A percentile compares a stretch with the other conserved stretches of the same genome.
These are phyloP conservation scores for Conopomorpha cramerella DNA, from an alignment of 1,140 invertebrate species.

Conservation along the genomic window DNA sequence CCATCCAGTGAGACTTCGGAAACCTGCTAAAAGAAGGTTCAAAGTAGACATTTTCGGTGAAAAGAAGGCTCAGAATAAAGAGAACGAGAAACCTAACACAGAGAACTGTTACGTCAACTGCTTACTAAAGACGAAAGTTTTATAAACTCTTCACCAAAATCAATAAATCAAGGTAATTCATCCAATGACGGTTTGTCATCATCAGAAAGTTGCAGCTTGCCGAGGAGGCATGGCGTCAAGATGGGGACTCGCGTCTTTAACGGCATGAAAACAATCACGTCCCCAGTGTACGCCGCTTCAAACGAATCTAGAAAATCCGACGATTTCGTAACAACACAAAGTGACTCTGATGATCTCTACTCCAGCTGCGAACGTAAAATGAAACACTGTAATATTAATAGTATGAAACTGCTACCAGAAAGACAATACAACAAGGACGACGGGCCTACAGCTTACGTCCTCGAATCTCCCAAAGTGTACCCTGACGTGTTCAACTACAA, in stretches of 20 bases:
- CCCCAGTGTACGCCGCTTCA: constrained; percentile 16
- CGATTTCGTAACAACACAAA: constrained; percentile 39
- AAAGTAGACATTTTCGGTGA: constrained; percentile 48
- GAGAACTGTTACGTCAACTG: constrained; percentile 34
- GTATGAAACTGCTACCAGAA: constrained; percentile 51
- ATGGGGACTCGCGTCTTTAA: constrained; percentile 72
- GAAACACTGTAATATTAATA: constrained; percentile 45
- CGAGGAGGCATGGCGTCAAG: constrained; percentile 69
- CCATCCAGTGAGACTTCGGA: constrained; percentile 26
- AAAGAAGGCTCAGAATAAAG: constrained; percentile 69
- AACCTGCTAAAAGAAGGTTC: constrained; percentile 33
- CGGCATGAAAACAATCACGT: constrained; percentile 34
- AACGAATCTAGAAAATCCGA: constrained; percentile 32
- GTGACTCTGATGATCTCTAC: constrained; percentile 52
- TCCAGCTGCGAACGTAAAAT: constrained; percentile 30
- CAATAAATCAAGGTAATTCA: constrained; percentile 22
- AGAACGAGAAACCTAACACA: constrained; percentile 69
- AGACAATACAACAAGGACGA: constrained; percentile 47
- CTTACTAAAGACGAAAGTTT: too few species aligned
- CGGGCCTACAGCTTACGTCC: constrained; percentile 42
- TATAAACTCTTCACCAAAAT: too few species aligned
- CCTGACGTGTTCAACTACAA: constrained; percentile 44
- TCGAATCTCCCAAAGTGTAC: constrained; percentile 54
- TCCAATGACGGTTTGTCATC: constrained; percentile 48
- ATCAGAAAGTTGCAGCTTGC: constrained; percentile 58